Evolutionary conservation across 2,797 vertebrate genomes (phyloP), one percentile per base, ranked within the genome.

Genomic region (Neosilurus mollespiculum): DNA sequence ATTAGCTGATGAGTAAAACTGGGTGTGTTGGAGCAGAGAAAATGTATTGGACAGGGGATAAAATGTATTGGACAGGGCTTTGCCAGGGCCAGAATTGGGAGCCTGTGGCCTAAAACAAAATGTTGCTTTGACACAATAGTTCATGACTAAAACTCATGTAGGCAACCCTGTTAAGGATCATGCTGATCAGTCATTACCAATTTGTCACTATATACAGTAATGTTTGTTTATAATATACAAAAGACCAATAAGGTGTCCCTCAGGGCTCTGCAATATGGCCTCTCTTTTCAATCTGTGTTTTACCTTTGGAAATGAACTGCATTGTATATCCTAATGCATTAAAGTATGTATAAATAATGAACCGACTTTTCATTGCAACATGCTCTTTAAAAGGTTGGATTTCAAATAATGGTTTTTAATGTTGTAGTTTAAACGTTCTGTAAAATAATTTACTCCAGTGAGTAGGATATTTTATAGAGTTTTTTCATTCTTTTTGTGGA

Each of bases 1-100:
- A 61, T 22, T 64, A 37, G 16, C 34, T 20, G 18, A 69, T 69
- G 67, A 71, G 69, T 51, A 49, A 22, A 43, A 14, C 20, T 70
- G 11, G 4, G 7, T 15, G 49, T 16, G 43, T 24, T 15, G 14
- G n/a, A 51, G 16, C 53, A n/a, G 56, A 30, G 24, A 4, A 43
- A 37, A n/a, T 43, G 43, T 43, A 43, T 43, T 43, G 43, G 43
- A 43, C 4, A 43, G 43, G 58, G 0, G 43, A 43, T 97, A 96
- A 76, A 37, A 51, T 51, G 11, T 64, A 2, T 37, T 51, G 4
- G 24, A 78, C 37, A 24, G 2, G 24, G 8, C 24, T 54, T 73
- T 15, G 54, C 51, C 15, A 73, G 49, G n/a, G 30, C 15, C 71
- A 54, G 51, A n/a, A 22, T 65, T 78, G 0, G n/a, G 49, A 78